A percentile compares a stretch with the other conserved stretches of the same genome.
Evolutionary conservation across 2,797 vertebrate genomes (phyloP).

Genomic region (Phoxinus dragarum): DNA sequence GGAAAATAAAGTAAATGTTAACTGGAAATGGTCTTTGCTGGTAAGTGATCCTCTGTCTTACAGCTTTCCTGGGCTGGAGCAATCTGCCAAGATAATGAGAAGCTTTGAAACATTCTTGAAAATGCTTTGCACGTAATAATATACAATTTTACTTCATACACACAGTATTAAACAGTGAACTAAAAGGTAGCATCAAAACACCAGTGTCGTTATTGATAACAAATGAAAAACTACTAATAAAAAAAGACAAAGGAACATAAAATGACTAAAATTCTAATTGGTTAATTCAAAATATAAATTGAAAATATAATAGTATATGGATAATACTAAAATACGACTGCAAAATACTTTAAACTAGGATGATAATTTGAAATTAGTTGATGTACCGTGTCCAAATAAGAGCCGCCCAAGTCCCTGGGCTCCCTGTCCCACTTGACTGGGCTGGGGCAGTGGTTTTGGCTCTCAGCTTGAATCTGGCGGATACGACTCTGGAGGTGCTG

Average conservation of each 20-base stretch:
- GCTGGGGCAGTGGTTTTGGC: conserved; percentile 53
- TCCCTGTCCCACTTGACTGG: conserved; percentile 11
- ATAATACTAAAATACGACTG: background rate
- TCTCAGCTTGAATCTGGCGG: conserved; percentile 77
- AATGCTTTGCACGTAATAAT: background rate
- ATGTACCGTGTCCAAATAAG: conserved; percentile 62
- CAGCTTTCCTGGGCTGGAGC: conserved; percentile 47
- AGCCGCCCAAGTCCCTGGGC: conserved; percentile 57
- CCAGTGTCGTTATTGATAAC: background rate
- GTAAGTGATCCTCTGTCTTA: conserved; percentile 42
- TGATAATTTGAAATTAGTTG: background rate
- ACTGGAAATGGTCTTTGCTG: conserved; percentile 51
- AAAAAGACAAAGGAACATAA: background rate
- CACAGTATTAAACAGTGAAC: background rate
- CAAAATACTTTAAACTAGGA: background rate
- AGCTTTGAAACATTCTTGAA: background rate
- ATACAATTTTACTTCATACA: background rate
- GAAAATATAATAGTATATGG: background rate
- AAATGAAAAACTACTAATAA: background rate
- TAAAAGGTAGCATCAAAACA: background rate
- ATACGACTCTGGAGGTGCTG: conserved; percentile 77
- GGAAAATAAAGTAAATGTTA: conserved; percentile 31
- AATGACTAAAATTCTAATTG: background rate
- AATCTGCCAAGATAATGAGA: conserved; percentile 63
- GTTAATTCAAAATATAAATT: no score